These are phyloP conservation scores for Drosophila paracracens DNA, from an alignment of 2,888 invertebrate species.

Conservation along the genomic window DNA sequence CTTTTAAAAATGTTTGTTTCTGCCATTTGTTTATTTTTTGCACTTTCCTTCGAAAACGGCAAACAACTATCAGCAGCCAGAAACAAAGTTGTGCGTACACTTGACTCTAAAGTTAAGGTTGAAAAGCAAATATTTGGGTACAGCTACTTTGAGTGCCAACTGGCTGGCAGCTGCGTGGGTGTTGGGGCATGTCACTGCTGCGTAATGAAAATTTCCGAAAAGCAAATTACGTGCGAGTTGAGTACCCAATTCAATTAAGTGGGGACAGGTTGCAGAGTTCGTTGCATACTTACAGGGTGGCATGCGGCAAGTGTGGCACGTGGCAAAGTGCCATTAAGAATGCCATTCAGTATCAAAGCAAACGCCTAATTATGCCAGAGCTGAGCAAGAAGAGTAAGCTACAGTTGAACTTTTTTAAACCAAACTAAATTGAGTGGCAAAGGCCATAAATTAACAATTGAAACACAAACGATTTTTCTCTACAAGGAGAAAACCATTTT, in stretches of 20 bases:
- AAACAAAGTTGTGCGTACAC: conserved; percentile 44
- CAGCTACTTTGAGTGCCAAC: conserved; percentile 44
- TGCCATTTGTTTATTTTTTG: not conserved
- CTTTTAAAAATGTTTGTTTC: conserved; percentile 1
- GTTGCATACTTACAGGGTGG: conserved; percentile 35
- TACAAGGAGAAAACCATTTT: not conserved
- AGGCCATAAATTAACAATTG: not conserved
- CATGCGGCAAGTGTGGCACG: conserved; percentile 8
- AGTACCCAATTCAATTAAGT: conserved; percentile 77
- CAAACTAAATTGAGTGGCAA: not conserved
- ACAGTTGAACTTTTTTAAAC: not conserved
- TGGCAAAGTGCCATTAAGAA: conserved; percentile 52
- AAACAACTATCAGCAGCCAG: conserved; percentile 43
- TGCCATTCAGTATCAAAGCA: conserved; percentile 65
- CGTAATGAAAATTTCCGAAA: conserved; percentile 69
- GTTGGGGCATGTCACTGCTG: conserved; percentile 35
- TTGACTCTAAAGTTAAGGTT: conserved; percentile 30
- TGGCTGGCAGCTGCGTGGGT: conserved; percentile 13
- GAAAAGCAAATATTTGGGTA: conserved; percentile 48
- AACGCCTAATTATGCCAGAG: conserved; percentile 60
- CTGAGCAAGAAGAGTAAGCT: conserved; percentile 17
- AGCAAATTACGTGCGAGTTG: conserved; percentile 72
- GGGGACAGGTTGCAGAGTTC: conserved; percentile 55
- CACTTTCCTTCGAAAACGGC: conserved; percentile 7
- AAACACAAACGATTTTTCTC: not conserved